Evolutionary conservation across 2,888 invertebrate genomes (phyloP).

Genomic region (Syrista parreyssii): DNA sequence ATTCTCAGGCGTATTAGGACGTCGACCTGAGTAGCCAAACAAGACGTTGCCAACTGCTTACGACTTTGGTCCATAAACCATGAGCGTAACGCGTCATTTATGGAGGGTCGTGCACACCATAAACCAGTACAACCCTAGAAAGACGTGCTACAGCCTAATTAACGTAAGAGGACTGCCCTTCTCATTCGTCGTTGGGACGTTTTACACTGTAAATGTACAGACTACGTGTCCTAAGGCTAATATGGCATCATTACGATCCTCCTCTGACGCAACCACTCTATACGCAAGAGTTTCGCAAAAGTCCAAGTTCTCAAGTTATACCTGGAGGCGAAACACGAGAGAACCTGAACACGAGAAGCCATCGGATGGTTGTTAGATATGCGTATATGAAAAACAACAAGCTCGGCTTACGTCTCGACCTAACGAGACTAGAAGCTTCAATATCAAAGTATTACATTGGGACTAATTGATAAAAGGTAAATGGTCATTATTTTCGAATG

Average conservation of each 20-base stretch:
- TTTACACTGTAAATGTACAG: not conserved
- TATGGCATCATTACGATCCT: not conserved
- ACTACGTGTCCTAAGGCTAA: not conserved
- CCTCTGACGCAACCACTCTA: not conserved
- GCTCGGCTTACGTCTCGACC: not conserved
- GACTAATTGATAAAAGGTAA: not conserved
- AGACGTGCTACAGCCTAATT: not conserved
- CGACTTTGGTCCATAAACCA: not conserved
- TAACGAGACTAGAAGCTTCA: not conserved
- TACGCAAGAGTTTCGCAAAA: not conserved
- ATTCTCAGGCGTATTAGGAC: not conserved
- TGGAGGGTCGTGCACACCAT: conserved; percentile 33
- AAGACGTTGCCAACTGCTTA: not conserved
- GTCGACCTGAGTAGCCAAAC: not conserved
- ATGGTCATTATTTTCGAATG: not conserved
- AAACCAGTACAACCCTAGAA: conserved; percentile 16
- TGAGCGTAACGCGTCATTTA: conserved; percentile 36
- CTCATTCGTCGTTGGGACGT: not conserved
- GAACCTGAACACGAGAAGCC: not conserved
- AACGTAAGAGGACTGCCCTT: not conserved
- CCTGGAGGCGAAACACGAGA: not conserved
- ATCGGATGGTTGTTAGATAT: not conserved
- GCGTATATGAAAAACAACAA: not conserved
- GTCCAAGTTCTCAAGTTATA: not conserved
- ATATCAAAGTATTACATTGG: not conserved